Conservation (phyloP, 2,888 invertebrate species). For the Ophonus ardosiacus region DNA sequence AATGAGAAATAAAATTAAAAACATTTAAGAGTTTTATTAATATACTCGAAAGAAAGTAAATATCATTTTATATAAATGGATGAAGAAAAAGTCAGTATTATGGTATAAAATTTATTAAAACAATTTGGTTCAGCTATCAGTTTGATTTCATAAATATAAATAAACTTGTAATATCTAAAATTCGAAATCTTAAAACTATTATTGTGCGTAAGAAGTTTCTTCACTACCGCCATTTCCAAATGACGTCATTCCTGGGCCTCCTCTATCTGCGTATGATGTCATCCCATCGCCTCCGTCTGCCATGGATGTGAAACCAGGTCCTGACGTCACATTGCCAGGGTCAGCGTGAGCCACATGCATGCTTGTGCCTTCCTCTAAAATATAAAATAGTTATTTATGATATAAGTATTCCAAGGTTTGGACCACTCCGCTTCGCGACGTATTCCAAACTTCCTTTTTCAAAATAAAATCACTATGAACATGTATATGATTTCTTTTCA, state of each 20-base stretch:
- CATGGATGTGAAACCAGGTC: not conserved
- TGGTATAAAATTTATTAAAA: not conserved
- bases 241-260: slow-evolving; percentile 13
- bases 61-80: not conserved
- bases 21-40: not conserved
- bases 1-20: no score
- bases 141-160: not conserved
- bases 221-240: not conserved
- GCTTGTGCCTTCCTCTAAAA: slow-evolving; percentile 4
- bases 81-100: not conserved
- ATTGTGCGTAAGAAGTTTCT: not conserved
- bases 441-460: no score
- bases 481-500: not conserved
- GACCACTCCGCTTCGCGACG: no score
- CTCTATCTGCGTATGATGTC: not conserved
- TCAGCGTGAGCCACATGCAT: slow-evolving; percentile 13
- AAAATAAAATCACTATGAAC: no score
- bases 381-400: not conserved
- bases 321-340: not conserved
- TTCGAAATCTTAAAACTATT: not conserved
- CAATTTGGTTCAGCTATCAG: not conserved
- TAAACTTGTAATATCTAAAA: not conserved
- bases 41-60: not conserved
- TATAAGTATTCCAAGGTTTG: no score
- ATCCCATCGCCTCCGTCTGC: not conserved